Evolutionary conservation across 2,797 vertebrate species (phyloP).

Genomic region (Eulemur mongoz): DNA sequence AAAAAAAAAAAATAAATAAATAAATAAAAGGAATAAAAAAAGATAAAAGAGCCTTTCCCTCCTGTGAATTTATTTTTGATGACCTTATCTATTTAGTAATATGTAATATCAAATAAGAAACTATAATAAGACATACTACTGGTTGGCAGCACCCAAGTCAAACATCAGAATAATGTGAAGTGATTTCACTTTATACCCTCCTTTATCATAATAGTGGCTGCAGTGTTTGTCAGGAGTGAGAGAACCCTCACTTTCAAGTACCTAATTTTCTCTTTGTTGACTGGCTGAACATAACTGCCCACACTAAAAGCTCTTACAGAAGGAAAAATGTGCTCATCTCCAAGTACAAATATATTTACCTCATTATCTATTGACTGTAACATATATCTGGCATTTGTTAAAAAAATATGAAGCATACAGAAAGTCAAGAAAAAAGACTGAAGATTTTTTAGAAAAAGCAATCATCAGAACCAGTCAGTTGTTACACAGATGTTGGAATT

Average conservation of each 20-base stretch:
- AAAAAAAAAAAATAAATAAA: too few species aligned
- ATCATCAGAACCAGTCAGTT: not conserved
- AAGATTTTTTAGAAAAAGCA: not conserved
- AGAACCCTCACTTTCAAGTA: not conserved
- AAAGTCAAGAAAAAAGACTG: not conserved
- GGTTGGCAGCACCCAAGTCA: not conserved
- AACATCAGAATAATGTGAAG: not conserved
- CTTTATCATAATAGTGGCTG: not conserved
- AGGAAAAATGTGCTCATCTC: not conserved
- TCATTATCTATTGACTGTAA: not conserved
- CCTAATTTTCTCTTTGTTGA: not conserved
- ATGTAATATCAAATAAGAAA: not conserved
- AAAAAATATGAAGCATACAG: not conserved
- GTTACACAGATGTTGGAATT: not conserved
- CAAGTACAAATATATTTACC: not conserved
- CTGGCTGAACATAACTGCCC: not conserved
- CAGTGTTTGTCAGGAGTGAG: not conserved
- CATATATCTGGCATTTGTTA: not conserved
- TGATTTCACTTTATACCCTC: not conserved
- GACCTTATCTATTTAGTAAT: not conserved
- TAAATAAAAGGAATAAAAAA: not conserved
- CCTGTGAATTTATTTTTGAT: not conserved
- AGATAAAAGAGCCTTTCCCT: not conserved
- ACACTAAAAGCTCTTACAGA: not conserved
- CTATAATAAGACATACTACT: not conserved